A percentile compares a stretch with the other conserved stretches of the same genome.
Evolutionary conservation across 1,140 invertebrate species (phyloP).

Genomic region (Parasteatoda tepidariorum): DNA sequence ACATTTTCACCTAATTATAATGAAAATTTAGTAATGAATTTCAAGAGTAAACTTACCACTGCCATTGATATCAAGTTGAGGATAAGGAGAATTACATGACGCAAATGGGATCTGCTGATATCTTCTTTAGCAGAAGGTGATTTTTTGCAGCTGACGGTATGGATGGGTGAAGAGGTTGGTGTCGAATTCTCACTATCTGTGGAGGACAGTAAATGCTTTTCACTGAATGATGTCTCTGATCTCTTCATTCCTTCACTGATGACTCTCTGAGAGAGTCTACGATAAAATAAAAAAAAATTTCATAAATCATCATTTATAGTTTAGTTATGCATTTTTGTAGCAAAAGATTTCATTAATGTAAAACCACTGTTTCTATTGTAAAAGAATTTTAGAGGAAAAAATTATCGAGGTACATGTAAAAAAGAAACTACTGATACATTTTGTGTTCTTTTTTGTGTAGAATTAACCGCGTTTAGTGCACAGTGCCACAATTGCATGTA

Average conservation of each 20-base stretch:
- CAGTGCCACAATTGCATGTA: too few relatives aligned
- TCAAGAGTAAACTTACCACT: constrained; percentile 41
- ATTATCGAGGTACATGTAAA: too few relatives aligned
- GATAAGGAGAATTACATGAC: constrained; percentile 51
- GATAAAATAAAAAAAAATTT: neutral
- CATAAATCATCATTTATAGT: too few relatives aligned
- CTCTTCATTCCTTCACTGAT: neutral
- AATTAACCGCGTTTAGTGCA: too few relatives aligned
- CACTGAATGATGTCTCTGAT: constrained; percentile 48
- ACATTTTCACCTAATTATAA: too few relatives aligned
- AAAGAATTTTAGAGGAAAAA: too few relatives aligned
- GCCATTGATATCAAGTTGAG: constrained; percentile 52
- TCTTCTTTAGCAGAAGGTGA: neutral
- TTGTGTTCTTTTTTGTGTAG: too few relatives aligned
- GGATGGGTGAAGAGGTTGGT: constrained; percentile 16
- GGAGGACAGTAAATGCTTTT: constrained; percentile 26
- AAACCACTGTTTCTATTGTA: too few relatives aligned
- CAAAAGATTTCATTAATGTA: too few relatives aligned
- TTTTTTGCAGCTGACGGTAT: neutral
- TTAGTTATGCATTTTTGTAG: too few relatives aligned
- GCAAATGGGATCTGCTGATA: neutral
- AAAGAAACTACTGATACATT: too few relatives aligned
- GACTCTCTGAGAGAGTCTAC: constrained; percentile 8
- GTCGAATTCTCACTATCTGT: constrained; percentile 2
- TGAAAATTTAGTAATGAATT: neutral